A percentile compares a stretch with the other conserved stretches of the same genome.
Evolutionary conservation across 1,140 invertebrate genomes (phyloP).

Genomic region (Watersipora subatra): DNA sequence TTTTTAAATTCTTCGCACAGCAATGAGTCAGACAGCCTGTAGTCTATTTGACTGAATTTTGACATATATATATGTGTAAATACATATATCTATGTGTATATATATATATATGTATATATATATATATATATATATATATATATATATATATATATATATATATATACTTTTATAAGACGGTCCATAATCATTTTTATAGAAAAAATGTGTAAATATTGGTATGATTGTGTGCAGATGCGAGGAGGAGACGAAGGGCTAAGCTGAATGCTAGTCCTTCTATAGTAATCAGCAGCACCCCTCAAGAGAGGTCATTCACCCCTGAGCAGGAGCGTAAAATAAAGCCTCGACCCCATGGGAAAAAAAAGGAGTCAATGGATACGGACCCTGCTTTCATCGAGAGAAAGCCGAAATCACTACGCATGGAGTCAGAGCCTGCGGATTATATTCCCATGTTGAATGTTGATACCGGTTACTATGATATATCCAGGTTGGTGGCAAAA

Average conservation of each 20-base stretch:
- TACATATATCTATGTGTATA: too few relatives aligned
- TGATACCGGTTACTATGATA: neutral
- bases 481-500: neutral
- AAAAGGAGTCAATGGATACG: neutral
- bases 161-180: too few relatives aligned
- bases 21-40: too few relatives aligned
- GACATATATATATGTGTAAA: too few relatives aligned
- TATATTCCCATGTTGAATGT: neutral
- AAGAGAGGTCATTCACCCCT: neutral
- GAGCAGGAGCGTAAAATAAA: neutral
- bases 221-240: too few relatives aligned
- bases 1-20: too few relatives aligned
- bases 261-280: neutral
- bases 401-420: neutral
- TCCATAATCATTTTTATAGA: too few relatives aligned
- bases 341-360: neutral
- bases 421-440: neutral
- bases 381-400: neutral
- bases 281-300: neutral
- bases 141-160: too few relatives aligned
- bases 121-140: too few relatives aligned
- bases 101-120: too few relatives aligned
- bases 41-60: too few relatives aligned
- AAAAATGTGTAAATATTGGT: too few relatives aligned
- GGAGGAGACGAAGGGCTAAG: neutral